A percentile compares a stretch with the other conserved stretches of the same genome.
Evolutionary conservation across 2,888 invertebrate genomes (phyloP).

Genomic region (Tenthredo amoena): DNA sequence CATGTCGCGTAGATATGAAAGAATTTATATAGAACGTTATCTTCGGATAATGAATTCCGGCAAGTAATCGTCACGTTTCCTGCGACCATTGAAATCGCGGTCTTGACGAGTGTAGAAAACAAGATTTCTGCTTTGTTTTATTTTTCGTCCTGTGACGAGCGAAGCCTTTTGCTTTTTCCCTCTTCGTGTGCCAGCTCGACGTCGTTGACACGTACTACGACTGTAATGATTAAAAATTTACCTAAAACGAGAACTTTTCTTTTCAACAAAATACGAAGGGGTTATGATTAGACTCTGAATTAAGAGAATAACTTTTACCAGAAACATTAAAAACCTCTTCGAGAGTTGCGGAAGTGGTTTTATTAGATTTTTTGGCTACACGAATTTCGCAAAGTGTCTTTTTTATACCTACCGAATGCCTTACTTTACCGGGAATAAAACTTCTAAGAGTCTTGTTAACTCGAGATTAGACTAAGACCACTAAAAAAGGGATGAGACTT

Average conservation of each 20-base stretch:
- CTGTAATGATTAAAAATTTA: not conserved
- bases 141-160: not conserved
- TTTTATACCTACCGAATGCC: not conserved
- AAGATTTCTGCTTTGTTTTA: not conserved
- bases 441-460: not conserved
- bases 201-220: not conserved
- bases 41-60: not conserved
- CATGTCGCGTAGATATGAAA: not conserved
- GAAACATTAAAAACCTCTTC: slow-evolving; percentile 20
- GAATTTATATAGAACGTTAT: not conserved
- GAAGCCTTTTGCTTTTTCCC: not conserved
- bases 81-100: not conserved
- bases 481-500: not conserved
- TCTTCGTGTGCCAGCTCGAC: not conserved
- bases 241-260: not conserved
- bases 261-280: not conserved
- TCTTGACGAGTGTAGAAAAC: not conserved
- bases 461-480: not conserved
- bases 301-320: not conserved
- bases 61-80: not conserved
- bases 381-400: slow-evolving; percentile 10
- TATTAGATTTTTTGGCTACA: slow-evolving; percentile 13
- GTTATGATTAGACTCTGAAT: not conserved
- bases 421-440: not conserved
- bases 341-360: slow-evolving; percentile 5